Evolutionary conservation across 37 sponge, comb jelly and placozoan species (phyloP), one percentile per base, ranked within the genome.

Genomic region (Lycopodina hypogea): DNA sequence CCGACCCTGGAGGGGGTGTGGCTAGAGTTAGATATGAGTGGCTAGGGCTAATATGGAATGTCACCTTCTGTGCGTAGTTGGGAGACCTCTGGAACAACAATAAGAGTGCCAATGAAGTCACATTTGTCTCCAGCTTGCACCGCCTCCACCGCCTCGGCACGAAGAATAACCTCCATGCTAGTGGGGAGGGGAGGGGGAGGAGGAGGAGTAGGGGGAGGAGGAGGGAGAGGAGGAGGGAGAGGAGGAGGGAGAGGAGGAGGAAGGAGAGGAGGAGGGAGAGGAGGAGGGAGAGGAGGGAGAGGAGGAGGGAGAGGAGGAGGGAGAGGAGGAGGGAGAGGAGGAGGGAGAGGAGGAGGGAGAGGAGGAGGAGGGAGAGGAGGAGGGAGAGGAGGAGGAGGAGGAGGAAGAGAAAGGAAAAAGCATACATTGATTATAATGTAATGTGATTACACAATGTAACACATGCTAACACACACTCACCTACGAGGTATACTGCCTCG

Each of bases 121-220:
- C 94, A 95, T 84, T 93, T 93, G 80, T 98, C 99, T 0, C 99
- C 99, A 24, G 99, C 92, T 48, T 95, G 99, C 8, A 93, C 96
- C 41, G 72, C 57, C 39, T 98, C 99, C 30, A 98, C 99, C 26
- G 89, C 86, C 79, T 98, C 99, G 8, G 90, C 96, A 35, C 96
- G 63, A 38, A 98, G 66, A 22, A 98, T 76, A 39, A 98, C 87
- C 83, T 98, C 99, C 70, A 98, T 70, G 78, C 96, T 92, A 24
- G 56, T 53, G 36, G 35, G 2, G n/a, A 19, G 41, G 37, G n/a
- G 45, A 15, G 23, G 26, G 42, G 28, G 58, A 55, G 33, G 48
- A 32, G n/a, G 56, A 23, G 48, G 4, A 7, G 17, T 52, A 72
- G 17, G 4, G 6, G 28, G 28, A 59, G 60, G n/a, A 59, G 60